Base-by-base conservation (phyloP, 2,797 vertebrate genomes). In the Poeciliopsis presidionis region DNA sequence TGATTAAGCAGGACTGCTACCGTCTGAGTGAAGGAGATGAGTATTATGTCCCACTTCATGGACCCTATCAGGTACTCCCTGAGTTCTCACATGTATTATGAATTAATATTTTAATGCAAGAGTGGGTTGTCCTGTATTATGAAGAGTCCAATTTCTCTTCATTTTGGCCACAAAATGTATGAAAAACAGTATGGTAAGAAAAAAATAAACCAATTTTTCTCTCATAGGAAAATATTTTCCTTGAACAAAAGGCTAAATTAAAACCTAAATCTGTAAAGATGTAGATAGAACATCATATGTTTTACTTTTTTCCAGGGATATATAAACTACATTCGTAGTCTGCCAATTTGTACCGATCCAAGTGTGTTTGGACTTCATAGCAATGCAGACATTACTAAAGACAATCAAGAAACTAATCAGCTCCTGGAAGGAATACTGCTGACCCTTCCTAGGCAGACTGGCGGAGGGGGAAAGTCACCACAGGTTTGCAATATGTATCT, bases 341-440 rank as follows among this genome's bases (percentile, higher is more conserved):
- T 99, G 55, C 97, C 97, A 55, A 96, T 97, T 90, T 90, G 90
- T 73, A 93, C 97, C 8, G 95, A 97, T 28, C 97, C 97, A 1
- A 96, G 96, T 81, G 97, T 99, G 63, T 99, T 99, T 67, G 96
- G 97, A 30, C 97, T 99, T 73, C 97, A 99, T 33, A 96, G 97
- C 92, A 99, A 98, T 1, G 97, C 96, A 8, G 96, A 99, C 85
- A 99, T 99, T 91, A 97, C 97, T 7, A 98, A 98, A 84, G 97
- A 99, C 84, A 98, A 98, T 92, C 97, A 98, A 86, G 98, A 98
- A 91, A 99, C 97, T 85, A 98, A 97, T 92, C 96, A 97, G 88
- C 96, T 99, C 25, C 96, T 99, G 79, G 92, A 94, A 9, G 97
- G 97, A 61, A 96, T 98, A 47, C 94, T 99, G 83, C 90, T 97